A percentile compares a stretch with the other conserved stretches of the same genome.
Conservation (phyloP, 1,140 invertebrate genomes). For the Apocrypta bakeri region DNA sequence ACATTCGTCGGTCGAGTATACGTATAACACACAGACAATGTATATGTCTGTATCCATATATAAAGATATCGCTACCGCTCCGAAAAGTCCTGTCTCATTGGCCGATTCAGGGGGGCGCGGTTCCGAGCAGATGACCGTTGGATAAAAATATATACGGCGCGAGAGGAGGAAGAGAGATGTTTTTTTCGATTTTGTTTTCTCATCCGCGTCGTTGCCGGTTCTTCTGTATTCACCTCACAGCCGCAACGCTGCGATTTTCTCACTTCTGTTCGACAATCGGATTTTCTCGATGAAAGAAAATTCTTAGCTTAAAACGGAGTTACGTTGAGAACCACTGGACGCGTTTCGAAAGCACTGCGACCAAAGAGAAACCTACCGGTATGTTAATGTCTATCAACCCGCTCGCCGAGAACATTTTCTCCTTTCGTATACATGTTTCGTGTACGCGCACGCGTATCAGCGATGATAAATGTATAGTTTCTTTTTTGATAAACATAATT, state of each 20-base stretch:
- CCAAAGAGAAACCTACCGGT: neutral
- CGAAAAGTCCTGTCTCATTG: slow-evolving; percentile 21
- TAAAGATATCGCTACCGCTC: no score
- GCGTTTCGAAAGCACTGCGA: slow-evolving; percentile 16
- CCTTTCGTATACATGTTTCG: neutral
- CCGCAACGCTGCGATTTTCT: no score
- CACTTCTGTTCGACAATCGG: no score
- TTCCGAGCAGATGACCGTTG: neutral
- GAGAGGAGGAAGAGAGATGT: neutral
- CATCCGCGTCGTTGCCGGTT: neutral
- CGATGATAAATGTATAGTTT: neutral
- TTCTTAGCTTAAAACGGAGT: no score
- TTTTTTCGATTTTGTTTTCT: neutral
- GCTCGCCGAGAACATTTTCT: neutral
- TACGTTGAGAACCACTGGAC: slow-evolving; percentile 27
- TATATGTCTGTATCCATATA: no score
- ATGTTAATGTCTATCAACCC: slow-evolving; percentile 3
- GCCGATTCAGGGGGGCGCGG: slow-evolving; percentile 13
- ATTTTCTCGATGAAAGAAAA: no score
- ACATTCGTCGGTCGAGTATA: no score
- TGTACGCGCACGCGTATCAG: no score
- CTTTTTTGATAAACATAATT: neutral
- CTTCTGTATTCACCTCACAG: no score
- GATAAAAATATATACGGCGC: neutral
- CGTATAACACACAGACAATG: no score